These are phyloP conservation scores for Rhynchomys soricoides DNA, from an alignment of 2,113 vertebrate species.

Conservation along the genomic window DNA sequence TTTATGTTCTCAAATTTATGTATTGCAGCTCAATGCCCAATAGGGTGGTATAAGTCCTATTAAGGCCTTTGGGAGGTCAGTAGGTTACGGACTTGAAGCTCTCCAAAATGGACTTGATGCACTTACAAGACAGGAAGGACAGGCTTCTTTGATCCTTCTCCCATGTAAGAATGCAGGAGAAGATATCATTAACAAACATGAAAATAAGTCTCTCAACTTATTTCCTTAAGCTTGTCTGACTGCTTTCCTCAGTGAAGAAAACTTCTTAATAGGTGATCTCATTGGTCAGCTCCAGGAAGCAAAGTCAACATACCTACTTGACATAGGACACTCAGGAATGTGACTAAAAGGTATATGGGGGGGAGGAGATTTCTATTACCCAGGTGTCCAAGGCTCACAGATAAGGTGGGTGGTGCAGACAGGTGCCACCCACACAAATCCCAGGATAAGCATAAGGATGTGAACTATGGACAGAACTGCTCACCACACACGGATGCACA, in stretches of 20 bases:
- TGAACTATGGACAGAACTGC: neutral
- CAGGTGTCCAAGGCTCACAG: conserved; percentile 32
- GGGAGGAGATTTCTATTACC: neutral
- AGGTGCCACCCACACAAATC: conserved; percentile 22
- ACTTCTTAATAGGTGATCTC: neutral
- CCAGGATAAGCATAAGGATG: neutral
- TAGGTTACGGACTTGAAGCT: neutral
- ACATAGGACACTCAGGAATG: neutral
- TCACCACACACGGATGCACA: neutral
- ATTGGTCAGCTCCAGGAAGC: neutral
- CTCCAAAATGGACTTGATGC: neutral
- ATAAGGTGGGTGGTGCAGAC: neutral
- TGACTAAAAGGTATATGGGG: neutral
- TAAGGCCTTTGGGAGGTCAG: neutral
- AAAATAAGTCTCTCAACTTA: neutral
- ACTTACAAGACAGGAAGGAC: neutral
- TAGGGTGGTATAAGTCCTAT: neutral
- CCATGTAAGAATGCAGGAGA: neutral
- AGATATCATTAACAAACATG: neutral
- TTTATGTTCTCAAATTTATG: neutral
- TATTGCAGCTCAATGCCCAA: neutral
- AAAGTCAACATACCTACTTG: neutral
- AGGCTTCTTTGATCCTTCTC: neutral
- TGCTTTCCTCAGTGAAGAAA: neutral
- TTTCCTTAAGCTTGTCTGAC: neutral